Conservation (phyloP, 2,113 vertebrate species). For the Cathartes aura region DNA sequence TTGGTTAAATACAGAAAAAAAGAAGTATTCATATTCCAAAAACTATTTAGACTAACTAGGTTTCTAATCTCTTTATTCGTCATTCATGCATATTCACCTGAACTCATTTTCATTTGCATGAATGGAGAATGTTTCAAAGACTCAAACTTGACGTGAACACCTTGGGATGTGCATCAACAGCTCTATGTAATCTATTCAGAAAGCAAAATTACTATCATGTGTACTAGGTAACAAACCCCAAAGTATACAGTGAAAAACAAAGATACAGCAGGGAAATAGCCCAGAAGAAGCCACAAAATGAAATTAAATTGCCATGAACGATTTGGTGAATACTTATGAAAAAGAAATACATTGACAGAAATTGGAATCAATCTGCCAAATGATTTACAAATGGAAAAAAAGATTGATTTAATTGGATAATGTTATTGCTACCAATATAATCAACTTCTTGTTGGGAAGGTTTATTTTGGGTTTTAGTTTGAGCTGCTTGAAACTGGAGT, state of each 20-base stretch:
- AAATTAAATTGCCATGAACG: not conserved
- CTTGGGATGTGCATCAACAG: not conserved
- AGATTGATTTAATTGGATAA: not conserved
- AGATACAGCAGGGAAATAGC: not conserved
- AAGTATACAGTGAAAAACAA: not conserved
- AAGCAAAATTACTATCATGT: not conserved
- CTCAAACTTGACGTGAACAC: not conserved
- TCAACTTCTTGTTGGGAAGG: not conserved
- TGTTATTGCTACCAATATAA: not conserved
- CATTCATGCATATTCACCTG: not conserved
- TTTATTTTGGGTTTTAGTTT: not conserved
- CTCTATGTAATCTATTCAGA: not conserved
- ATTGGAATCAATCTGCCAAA: not conserved
- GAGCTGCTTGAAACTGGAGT: not conserved
- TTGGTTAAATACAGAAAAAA: not conserved
- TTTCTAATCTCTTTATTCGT: not conserved
- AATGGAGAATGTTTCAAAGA: not conserved
- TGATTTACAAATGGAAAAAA: not conserved
- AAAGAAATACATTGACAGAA: not conserved
- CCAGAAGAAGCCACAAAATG: not conserved
- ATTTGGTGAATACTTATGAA: not conserved
- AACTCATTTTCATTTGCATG: not conserved
- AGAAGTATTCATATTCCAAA: not conserved
- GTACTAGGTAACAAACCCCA: not conserved
- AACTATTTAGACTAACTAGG: not conserved